phyloP scores from a whole-genome alignment of 1,140 invertebrate genomes.

The Babylonia areolata region DNA sequence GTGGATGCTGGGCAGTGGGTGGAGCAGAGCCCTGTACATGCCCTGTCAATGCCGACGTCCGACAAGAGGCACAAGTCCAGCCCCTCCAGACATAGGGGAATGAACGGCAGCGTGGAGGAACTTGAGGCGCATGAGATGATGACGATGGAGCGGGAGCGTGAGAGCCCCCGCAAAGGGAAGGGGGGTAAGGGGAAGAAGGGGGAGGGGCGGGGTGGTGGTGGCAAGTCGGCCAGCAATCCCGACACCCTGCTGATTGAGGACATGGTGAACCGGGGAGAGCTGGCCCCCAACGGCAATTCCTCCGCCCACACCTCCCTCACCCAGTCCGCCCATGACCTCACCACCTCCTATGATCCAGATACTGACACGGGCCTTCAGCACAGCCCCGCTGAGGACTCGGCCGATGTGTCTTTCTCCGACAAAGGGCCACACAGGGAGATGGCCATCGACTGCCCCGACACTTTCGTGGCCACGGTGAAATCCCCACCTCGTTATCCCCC shows the following conservation, averaged over 20 bases:
- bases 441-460: slow-evolving; percentile 98
- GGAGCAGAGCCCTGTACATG: not conserved
- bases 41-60: slow-evolving; percentile 57
- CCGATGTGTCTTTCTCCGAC: slow-evolving; percentile 56
- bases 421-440: slow-evolving; percentile 84
- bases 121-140: slow-evolving; percentile 58
- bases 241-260: slow-evolving; percentile 65
- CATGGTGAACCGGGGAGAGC: slow-evolving; percentile 40
- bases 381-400: slow-evolving; percentile 56
- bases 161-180: slow-evolving; percentile 46
- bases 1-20: not conserved
- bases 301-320: slow-evolving; percentile 59
- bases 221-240: slow-evolving; percentile 46
- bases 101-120: slow-evolving; percentile 41
- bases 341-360: slow-evolving; percentile 42
- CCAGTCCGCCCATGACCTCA: slow-evolving; percentile 51
- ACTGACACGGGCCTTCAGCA: slow-evolving; percentile 50
- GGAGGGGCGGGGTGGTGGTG: slow-evolving; percentile 41
- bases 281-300: slow-evolving; percentile 38
- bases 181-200: slow-evolving; percentile 46
- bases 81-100: slow-evolving; percentile 31
- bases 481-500: slow-evolving; percentile 93
- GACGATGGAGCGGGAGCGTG: slow-evolving; percentile 48
- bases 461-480: slow-evolving; percentile 93
- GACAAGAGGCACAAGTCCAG: slow-evolving; percentile 54